phyloP scores from a whole-genome alignment of 1,140 invertebrate genomes.

The Geopemphigus sp. region DNA sequence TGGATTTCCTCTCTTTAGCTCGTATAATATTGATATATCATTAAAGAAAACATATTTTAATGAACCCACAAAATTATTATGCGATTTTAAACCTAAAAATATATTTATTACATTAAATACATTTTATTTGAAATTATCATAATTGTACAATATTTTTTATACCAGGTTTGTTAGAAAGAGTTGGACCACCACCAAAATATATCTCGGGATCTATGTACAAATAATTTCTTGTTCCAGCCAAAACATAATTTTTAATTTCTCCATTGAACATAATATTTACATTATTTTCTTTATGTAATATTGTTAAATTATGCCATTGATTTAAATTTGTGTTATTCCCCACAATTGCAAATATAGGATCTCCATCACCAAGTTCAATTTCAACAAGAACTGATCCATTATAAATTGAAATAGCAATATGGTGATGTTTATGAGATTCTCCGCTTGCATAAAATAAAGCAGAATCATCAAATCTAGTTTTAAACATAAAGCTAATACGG shows the following conservation, averaged over 20 bases:
- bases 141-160: neutral
- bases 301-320: constrained; percentile 86
- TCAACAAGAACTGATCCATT: constrained; percentile 76
- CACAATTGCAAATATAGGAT: constrained; percentile 64
- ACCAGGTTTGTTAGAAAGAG: constrained; percentile 64
- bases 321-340: constrained; percentile 70
- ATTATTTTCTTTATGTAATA: constrained; percentile 71
- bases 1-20: constrained; percentile 74
- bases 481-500: constrained; percentile 83
- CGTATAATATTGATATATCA: constrained; percentile 84
- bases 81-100: constrained; percentile 57
- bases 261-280: constrained; percentile 74
- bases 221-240: constrained; percentile 71
- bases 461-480: constrained; percentile 82
- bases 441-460: constrained; percentile 84
- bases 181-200: constrained; percentile 83
- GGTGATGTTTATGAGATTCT: constrained; percentile 73
- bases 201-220: constrained; percentile 90
- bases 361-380: constrained; percentile 78
- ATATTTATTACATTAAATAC: neutral
- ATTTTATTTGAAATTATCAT: neutral
- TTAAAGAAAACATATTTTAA: constrained; percentile 91
- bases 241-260: constrained; percentile 65
- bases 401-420: constrained; percentile 77
- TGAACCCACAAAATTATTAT: constrained; percentile 72